Percentiles rank a stretch among this genome's conserved stretches.
phyloP scores from a whole-genome alignment of 2,113 vertebrate genomes.

The Suncus etruscus region DNA sequence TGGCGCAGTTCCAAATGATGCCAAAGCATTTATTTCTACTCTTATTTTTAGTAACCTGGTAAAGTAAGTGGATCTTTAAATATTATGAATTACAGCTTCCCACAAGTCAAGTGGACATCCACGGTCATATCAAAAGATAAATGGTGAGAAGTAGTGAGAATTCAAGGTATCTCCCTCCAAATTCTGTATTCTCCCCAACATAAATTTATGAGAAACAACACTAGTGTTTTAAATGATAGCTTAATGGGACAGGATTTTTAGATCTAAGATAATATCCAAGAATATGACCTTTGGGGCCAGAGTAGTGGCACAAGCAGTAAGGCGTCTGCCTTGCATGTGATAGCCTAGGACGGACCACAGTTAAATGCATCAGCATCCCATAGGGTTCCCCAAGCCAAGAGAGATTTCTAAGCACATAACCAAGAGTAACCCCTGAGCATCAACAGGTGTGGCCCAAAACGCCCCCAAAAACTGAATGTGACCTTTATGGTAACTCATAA shows the following conservation, averaged over 20 bases:
- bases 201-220: not conserved
- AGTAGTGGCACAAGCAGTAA: no score
- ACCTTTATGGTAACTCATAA: not conserved
- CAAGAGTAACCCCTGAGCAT: no score
- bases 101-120: not conserved
- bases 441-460: no score
- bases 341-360: no score
- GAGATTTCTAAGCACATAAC: no score
- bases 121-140: not conserved
- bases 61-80: not conserved
- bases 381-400: no score
- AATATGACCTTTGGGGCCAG: not conserved
- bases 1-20: not conserved
- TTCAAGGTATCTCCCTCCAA: not conserved
- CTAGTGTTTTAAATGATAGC: not conserved
- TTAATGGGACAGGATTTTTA: not conserved
- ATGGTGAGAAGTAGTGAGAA: not conserved
- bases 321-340: no score
- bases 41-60: not conserved
- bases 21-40: not conserved
- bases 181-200: not conserved
- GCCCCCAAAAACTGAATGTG: no score
- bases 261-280: not conserved
- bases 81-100: not conserved
- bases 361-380: no score